These are phyloP conservation scores for Marmota flaviventris DNA, from an alignment of 2,113 vertebrate species.

Conservation along the genomic window DNA sequence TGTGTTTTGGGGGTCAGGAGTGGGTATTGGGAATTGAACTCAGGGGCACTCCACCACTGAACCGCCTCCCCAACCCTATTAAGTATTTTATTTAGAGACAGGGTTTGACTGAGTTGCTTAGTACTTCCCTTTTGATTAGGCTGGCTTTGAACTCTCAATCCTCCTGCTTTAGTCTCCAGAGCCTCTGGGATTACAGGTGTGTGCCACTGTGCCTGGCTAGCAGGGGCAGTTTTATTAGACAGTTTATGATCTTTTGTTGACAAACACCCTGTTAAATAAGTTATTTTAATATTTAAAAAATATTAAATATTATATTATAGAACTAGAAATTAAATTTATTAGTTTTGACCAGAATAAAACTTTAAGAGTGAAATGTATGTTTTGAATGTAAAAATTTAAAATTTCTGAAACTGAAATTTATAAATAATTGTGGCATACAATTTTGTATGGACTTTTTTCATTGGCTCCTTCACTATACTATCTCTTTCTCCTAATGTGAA, in stretches of 20 bases:
- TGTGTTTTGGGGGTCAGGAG: no score
- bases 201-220: no score
- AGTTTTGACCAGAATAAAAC: slow-evolving; percentile 23
- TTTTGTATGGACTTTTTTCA: not conserved
- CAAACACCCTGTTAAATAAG: slow-evolving; percentile 4
- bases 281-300: slow-evolving; percentile 35
- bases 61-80: no score
- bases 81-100: no score
- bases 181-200: no score
- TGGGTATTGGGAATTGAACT: no score
- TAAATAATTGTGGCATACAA: not conserved
- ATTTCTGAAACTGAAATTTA: slow-evolving; percentile 35
- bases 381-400: slow-evolving; percentile 53
- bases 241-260: slow-evolving; percentile 15
- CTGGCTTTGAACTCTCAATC: no score
- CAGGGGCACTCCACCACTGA: no score
- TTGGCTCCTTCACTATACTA: not conserved
- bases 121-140: no score
- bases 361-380: slow-evolving; percentile 24
- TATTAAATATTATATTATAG: not conserved
- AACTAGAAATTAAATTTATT: slow-evolving; percentile 45
- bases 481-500: not conserved
- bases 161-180: no score
- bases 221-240: not conserved
- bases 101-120: no score